phyloP scores from a whole-genome alignment of 1,140 invertebrate species.

The Drosophila erecta region DNA sequence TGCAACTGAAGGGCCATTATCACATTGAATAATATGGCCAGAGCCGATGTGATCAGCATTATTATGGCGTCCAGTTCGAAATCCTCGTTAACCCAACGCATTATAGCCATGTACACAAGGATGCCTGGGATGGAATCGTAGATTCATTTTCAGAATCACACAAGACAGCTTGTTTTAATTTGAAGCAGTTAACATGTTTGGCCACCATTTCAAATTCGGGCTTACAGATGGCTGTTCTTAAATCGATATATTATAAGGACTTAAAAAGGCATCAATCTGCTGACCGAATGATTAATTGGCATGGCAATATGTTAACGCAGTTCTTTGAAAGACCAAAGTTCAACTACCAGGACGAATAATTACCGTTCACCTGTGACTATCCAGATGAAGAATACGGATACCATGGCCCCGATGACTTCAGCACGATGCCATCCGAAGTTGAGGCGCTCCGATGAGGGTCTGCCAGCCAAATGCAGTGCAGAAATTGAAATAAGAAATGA shows the following conservation, averaged over 20 bases:
- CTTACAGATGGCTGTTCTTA: neutral
- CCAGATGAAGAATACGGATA: slow-evolving; percentile 91
- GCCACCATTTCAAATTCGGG: too few species aligned
- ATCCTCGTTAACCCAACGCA: slow-evolving; percentile 88
- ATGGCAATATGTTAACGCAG: too few species aligned
- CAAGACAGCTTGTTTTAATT: neutral
- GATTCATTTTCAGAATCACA: too few species aligned
- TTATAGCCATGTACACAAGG: slow-evolving; percentile 92
- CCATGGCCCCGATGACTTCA: slow-evolving; percentile 88
- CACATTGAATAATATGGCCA: slow-evolving; percentile 94
- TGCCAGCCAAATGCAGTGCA: slow-evolving; percentile 88
- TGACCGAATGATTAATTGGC: too few species aligned
- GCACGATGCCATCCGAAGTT: slow-evolving; percentile 89
- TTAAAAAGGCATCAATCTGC: too few species aligned
- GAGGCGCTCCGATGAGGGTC: slow-evolving; percentile 88
- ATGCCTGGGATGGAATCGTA: slow-evolving; percentile 85
- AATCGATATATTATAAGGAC: too few species aligned
- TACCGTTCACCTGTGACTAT: slow-evolving; percentile 88
- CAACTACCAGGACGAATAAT: neutral
- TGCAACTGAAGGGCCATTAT: slow-evolving; percentile 93
- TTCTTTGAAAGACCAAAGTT: too few species aligned
- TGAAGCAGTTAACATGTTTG: neutral
- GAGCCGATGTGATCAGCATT: slow-evolving; percentile 93
- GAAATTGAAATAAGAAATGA: slow-evolving; percentile 92
- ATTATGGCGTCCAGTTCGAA: slow-evolving; percentile 92